phyloP scores from a whole-genome alignment of 2,113 vertebrate genomes.

The Australoheros scitulus region DNA sequence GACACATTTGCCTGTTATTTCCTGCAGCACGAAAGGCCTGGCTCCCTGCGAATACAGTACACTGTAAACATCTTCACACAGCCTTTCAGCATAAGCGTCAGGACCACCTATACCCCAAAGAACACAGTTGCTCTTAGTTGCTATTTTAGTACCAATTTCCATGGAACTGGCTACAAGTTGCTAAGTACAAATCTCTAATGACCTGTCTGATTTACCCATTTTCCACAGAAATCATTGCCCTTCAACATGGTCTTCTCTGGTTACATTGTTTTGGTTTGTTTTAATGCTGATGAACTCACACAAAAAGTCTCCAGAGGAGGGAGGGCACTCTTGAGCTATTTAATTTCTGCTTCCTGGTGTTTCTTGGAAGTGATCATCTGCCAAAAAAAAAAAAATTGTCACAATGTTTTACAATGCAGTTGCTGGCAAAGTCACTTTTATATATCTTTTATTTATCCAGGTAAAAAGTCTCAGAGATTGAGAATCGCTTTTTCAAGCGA shows the following conservation, averaged over 20 bases:
- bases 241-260: not conserved
- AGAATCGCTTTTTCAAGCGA: not conserved
- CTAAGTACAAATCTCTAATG: not conserved
- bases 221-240: not conserved
- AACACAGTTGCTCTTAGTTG: not conserved
- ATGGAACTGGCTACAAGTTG: not conserved
- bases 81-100: not conserved
- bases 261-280: not conserved
- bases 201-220: not conserved
- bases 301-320: not conserved
- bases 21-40: slow-evolving; percentile 16
- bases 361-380: not conserved
- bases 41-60: slow-evolving; percentile 43
- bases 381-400: too few species aligned
- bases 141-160: not conserved
- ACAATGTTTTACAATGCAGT: too few species aligned
- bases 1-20: slow-evolving; percentile 52
- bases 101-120: not conserved
- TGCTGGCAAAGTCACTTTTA: not conserved
- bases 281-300: not conserved
- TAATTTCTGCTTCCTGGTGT: not conserved
- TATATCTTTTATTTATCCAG: not conserved
- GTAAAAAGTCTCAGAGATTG: not conserved
- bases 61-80: slow-evolving; percentile 76
- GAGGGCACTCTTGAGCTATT: not conserved